phyloP scores from a whole-genome alignment of 1,140 invertebrate genomes.

The Zophobas morio region DNA sequence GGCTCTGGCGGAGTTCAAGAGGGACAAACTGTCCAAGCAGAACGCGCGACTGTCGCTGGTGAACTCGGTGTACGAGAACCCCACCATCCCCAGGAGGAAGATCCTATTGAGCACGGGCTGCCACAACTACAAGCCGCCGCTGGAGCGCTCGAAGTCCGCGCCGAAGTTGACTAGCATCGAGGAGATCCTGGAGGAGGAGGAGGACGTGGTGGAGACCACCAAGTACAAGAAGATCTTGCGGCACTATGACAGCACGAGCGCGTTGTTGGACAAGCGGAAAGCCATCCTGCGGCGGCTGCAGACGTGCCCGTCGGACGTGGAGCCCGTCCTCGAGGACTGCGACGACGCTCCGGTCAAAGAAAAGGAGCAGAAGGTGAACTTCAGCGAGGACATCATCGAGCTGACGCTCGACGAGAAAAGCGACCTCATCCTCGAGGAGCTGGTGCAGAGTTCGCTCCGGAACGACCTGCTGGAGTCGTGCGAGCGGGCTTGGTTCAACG shows the following conservation, averaged over 20 bases:
- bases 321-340: conserved; percentile 53
- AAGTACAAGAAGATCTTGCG: conserved; percentile 57
- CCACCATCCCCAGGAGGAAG: conserved; percentile 84
- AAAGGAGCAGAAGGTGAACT: conserved; percentile 33
- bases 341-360: conserved; percentile 43
- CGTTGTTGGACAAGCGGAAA: conserved; percentile 56
- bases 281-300: conserved; percentile 27
- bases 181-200: conserved; percentile 90
- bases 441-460: conserved; percentile 58
- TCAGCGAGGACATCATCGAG: conserved; percentile 29
- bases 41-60: conserved; percentile 94
- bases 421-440: conserved; percentile 59
- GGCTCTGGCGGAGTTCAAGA: conserved; percentile 94
- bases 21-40: conserved; percentile 93
- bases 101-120: conserved; percentile 85
- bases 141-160: conserved; percentile 95
- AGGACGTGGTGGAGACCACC: conserved; percentile 71
- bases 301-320: conserved; percentile 33
- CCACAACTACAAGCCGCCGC: conserved; percentile 89
- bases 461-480: conserved; percentile 62
- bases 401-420: conserved; percentile 55
- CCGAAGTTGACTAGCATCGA: conserved; percentile 95
- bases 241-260: conserved; percentile 60
- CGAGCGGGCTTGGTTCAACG: conserved; percentile 60
- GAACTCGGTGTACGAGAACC: conserved; percentile 89